These are phyloP conservation scores for Drosophila navojoa DNA, from an alignment of 1,140 invertebrate genomes.

Conservation along the genomic window DNA sequence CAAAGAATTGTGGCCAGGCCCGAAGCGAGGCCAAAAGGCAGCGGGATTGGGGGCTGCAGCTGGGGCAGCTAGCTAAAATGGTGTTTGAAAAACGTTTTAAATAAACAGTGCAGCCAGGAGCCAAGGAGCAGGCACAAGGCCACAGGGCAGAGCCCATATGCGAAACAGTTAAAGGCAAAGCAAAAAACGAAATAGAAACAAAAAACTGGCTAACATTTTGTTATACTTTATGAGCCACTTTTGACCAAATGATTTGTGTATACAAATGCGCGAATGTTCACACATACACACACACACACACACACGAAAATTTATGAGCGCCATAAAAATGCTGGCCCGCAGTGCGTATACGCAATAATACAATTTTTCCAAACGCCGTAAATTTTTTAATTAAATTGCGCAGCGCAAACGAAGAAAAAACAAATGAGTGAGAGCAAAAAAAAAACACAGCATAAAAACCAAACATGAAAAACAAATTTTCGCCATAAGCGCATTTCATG, in stretches of 20 bases:
- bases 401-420: slow-evolving; percentile 33
- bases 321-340: slow-evolving; percentile 30
- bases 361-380: slow-evolving; percentile 23
- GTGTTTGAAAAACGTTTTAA: slow-evolving; percentile 61
- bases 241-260: slow-evolving; percentile 43
- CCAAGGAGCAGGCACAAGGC: slow-evolving; percentile 22
- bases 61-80: slow-evolving; percentile 12
- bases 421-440: slow-evolving; percentile 14
- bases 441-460: slow-evolving; percentile 13
- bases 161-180: neutral
- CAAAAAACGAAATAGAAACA: neutral
- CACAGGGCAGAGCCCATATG: neutral
- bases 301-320: slow-evolving; percentile 33
- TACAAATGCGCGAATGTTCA: slow-evolving; percentile 20
- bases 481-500: slow-evolving; percentile 35
- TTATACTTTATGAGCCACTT: slow-evolving; percentile 47
- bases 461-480: slow-evolving; percentile 45
- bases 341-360: slow-evolving; percentile 66
- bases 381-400: slow-evolving; percentile 77
- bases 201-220: slow-evolving; percentile 29
- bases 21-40: neutral
- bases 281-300: slow-evolving; percentile 15
- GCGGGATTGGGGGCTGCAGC: neutral
- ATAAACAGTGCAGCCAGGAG: slow-evolving; percentile 56
- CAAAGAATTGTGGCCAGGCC: slow-evolving; percentile 2